Evolutionary conservation across 1,140 invertebrate species (phyloP), one percentile per base, ranked within the genome.

Genomic region (Microplitis demolitor): DNA sequence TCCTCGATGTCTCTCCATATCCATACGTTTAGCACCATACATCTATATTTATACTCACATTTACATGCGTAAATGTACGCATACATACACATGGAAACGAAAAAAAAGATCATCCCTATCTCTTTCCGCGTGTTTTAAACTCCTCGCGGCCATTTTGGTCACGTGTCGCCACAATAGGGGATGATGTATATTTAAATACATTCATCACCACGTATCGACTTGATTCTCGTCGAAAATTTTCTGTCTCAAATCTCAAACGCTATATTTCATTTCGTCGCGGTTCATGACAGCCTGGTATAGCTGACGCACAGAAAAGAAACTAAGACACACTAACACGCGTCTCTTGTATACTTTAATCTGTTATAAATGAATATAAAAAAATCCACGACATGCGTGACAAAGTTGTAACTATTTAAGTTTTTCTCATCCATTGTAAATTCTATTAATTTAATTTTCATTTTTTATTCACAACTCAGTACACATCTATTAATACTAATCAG

Each of bases 141-240:
- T 85, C 80, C 77, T 78, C 77, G 77, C 78, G 62, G 76, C 75
- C 66, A 61, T 53, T 69, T 45, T 62, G 53, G 83, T 78, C 85
- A 85, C 85, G 85, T 86, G 85, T 79, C 84, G 73, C 50, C 84
- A 71, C 39, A 54, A 81, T 81, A 83, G 79, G 85, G 84, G 83
- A 45, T 45, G 39, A 45, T 82, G 78, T 77, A 76, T 63, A 71
- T 63, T 74, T 60, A 82, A 80, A 85, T 81, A 79, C 81, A 78
- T 76, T 78, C 78, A 78, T 71, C 69, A 51, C 69, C 69, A 39
- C 72, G 39, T 45, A 64, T 64, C 62, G 62, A 51, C 66, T 67
- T 67, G 50, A 67, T 67, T 67, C 53, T 35, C 39, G 39, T 64
- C 58, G 31, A 61, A 61, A 16, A 31, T 61, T 31, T 8, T 8